Percentiles rank a stretch among this genome's conserved stretches.
Evolutionary conservation across 2,797 vertebrate genomes (phyloP).

Genomic region (Lagorchestes hirsutus): DNA sequence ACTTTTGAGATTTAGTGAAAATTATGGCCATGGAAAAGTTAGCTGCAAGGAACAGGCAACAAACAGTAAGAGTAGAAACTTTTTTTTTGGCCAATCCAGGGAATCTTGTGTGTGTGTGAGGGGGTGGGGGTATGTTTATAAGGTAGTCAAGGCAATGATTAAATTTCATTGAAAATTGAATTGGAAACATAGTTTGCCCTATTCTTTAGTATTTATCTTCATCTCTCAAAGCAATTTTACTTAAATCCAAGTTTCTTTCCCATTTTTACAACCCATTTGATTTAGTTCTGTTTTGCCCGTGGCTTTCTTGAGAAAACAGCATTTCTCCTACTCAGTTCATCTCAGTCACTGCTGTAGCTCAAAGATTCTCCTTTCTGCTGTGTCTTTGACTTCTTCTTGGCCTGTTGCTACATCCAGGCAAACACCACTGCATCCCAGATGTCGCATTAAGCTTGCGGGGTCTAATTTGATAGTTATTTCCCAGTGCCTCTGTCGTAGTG

Average conservation of each 20-base stretch:
- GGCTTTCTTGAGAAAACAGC: neutral
- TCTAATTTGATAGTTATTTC: neutral
- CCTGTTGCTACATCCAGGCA: neutral
- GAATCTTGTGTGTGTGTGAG: neutral
- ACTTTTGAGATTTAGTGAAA: neutral
- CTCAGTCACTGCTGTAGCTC: neutral
- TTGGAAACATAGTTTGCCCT: constrained; percentile 23
- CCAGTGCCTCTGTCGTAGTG: constrained; percentile 15
- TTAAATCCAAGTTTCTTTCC: neutral
- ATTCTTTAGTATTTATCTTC: constrained; percentile 1
- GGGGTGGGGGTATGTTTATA: neutral
- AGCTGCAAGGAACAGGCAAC: neutral
- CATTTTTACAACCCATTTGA: neutral
- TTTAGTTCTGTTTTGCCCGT: neutral
- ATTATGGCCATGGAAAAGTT: neutral
- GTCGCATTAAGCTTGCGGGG: neutral
- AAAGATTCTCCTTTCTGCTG: neutral
- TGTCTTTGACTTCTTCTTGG: constrained; percentile 7
- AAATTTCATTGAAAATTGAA: constrained; percentile 17
- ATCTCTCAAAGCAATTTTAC: constrained; percentile 14
- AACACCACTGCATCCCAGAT: neutral
- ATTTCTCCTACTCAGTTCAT: neutral
- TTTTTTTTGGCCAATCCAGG: neutral
- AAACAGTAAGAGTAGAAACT: neutral
- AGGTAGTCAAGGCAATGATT: constrained; percentile 35